Base-by-base conservation (phyloP, 2,888 invertebrate genomes). In the Agrochola circellaris region DNA sequence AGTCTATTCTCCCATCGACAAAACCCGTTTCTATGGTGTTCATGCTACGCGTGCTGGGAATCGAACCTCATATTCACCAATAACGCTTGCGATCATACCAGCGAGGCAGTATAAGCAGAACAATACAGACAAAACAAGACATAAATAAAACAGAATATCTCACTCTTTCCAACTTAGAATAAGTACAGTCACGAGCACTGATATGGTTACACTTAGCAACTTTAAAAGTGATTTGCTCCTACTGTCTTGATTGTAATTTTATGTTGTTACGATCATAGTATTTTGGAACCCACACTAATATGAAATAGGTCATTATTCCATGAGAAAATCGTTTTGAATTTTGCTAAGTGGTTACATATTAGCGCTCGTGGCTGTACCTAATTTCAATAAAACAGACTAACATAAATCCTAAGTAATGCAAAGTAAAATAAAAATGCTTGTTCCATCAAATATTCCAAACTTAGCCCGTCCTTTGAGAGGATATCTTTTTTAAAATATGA, bases 401-500 rank as follows among this genome's bases (percentile, higher is more conserved):
- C 26, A 68, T 64, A 65, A 64, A 62, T 66, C 17, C 70, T n/a
- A 64, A 78, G 68, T 75, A 81, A 82, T 75, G 77, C 74, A 72
- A 87, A 84, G 48, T 67, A 64, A 77, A 75, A 85, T 58, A 75
- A 64, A 80, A 81, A 71, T 58, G 54, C 20, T 45, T 75, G 7
- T 61, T 66, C 56, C 60, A 75, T 85, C 69, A 79, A 76, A 78
- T 75, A 79, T 85, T 75, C 54, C 45, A 66, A 82, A 81, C 56
- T 69, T 71, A 78, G 48, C 38, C 11, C 26, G 66, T 69, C 56
- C 34, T 81, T 78, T 73, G 68, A 70, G 67, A 77, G 65, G 45
- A 76, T 81, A 74, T 69, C 73, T 65, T 81, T 81, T 76, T 65
- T 54, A 82, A 87, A 83, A 82, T 79, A 74, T 58, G 73, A 66